Evolutionary conservation across 2,113 vertebrate species (phyloP), one percentile per base, ranked within the genome.

Genomic region (Eretmochelys imbricata): DNA sequence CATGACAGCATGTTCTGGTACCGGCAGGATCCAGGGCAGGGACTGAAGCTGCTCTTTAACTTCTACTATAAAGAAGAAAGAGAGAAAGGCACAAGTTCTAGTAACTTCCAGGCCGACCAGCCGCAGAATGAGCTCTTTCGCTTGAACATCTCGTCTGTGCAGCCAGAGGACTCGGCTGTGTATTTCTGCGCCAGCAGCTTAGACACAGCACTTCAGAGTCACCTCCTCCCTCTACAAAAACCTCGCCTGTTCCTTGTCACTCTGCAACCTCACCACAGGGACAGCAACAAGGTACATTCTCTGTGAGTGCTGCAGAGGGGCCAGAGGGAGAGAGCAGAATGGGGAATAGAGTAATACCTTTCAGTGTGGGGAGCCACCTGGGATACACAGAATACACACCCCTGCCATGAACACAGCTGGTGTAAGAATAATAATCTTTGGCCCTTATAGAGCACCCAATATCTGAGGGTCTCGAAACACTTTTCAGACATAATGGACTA

Each of bases 1-100:
- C 78, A 93, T 1, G 24, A 86, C 11, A 54, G 16, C 3, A 95
- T 89, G 92, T 94, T 27, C 85, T 96, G 93, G 92, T 95, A 95
- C 31, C 12, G 42, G 82, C 94, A 96, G 82, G 92, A 95, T 65
- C 89, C 78, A 6, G 83, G 10, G 35, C 62, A 91, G 80, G 90
- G 54, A 24, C 85, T 92, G 49, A 27, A 0, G 51, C 0, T 1
- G 35, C 22, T 69, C 5, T 7, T 11, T n/a, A 19, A 10, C 80
- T 49, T 29, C 48, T 3, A 1, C 31, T 16, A 51, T 35, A 59
- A 65, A 78, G 9, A 79, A 49, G 35, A 8, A 19, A n/a, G 9
- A 20, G 17, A 4, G 10, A 35, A 16, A 42, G 24, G 20, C 14
- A 49, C 1, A 27, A 19, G 49, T 11, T 24, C 57, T 12, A 5